Base-by-base conservation (phyloP, 2,888 invertebrate species). In the Sylvicola cinctus region DNA sequence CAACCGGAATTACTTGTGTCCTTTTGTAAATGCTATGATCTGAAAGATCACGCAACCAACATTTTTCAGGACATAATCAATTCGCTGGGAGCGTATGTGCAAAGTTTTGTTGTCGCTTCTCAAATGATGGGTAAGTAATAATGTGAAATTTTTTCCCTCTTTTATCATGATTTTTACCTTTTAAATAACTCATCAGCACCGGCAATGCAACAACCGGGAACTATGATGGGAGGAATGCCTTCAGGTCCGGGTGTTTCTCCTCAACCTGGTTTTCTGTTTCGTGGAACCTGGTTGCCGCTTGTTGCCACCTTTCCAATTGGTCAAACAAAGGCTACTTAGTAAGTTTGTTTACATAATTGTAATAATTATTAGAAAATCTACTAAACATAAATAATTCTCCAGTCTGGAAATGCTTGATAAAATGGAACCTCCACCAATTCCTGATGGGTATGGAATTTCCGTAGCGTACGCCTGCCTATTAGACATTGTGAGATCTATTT, bases 391-490 rank as follows among this genome's bases (percentile, higher is more conserved):
- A 23, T 12, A 29, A 25, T 35, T 33, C 53, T 58, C 36, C 53
- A 88, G 91, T 50, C 66, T 96, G 52, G 98, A 98, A 55, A 83
- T 93, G 79, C 55, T 95, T 46, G 98, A 98, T 50, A 88, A 93
- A 52, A 70, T 79, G 13, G 96, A 98, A 47, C 85, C 95, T 6
- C 93, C 93, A 0, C 58, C 69, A 10, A 81, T 96, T 43, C 85
- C 87, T n/a, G 93, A 96, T 42, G 95, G 96, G 2, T 98, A 96
- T 59, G 91, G 93, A 4, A 80, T 98, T 39, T 93, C 95, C 0
- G 73, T 96, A 28, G 90, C 93, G 0, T 95, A 91, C 58, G 83
- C 87, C 4, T 87, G 90, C 52, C 65, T 96, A 29, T 64, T 93
- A 51, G 95, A 95, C 55, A 77, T 88, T 42, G 84, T 93, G 34